Percentiles rank a stretch among this genome's conserved stretches.
These are phyloP conservation scores for Thermophis baileyi DNA, from an alignment of 2,113 vertebrate species.

Conservation along the genomic window DNA sequence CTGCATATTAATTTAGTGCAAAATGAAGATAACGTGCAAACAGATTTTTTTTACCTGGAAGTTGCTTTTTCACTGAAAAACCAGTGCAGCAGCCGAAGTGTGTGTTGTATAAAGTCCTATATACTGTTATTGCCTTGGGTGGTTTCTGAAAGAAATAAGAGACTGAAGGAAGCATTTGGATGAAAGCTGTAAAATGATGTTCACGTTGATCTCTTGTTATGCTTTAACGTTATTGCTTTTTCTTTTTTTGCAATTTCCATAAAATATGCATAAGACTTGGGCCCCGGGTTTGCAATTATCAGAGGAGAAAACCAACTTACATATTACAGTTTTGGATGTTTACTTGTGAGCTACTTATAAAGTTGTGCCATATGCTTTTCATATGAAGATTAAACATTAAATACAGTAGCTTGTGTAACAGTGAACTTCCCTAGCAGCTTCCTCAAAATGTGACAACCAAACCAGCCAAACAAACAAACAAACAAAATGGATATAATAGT, in stretches of 20 bases:
- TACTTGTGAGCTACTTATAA: slow-evolving; percentile 51
- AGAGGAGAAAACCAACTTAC: slow-evolving; percentile 31
- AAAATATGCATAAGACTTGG: slow-evolving; percentile 65
- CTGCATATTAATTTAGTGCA: slow-evolving; percentile 29
- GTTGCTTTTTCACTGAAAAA: slow-evolving; percentile 14
- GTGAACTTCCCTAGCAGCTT: slow-evolving; percentile 39
- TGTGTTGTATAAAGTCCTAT: background rate
- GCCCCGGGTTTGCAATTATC: slow-evolving; percentile 56
- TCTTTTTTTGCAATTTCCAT: slow-evolving; percentile 61
- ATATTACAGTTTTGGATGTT: slow-evolving; percentile 43
- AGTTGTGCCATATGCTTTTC: slow-evolving; percentile 61
- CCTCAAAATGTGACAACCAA: slow-evolving; percentile 45
- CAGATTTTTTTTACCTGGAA: background rate
- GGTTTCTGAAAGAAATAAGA: slow-evolving; percentile 39
- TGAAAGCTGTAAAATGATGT: slow-evolving; percentile 45
- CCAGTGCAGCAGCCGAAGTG: slow-evolving; percentile 39
- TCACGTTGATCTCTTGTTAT: slow-evolving; percentile 52
- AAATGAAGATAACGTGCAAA: slow-evolving; percentile 1
- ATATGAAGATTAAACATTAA: slow-evolving; percentile 45
- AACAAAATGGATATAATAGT: slow-evolving; percentile 28
- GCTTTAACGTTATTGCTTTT: slow-evolving; percentile 62
- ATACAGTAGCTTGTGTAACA: slow-evolving; percentile 53
- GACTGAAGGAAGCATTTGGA: slow-evolving; percentile 31
- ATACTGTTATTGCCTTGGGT: slow-evolving; percentile 20
- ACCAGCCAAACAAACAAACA: background rate